A percentile compares a stretch with the other conserved stretches of the same genome.
Evolutionary conservation across 2,113 vertebrate genomes (phyloP).

Genomic region (Aleadryas rufinucha): DNA sequence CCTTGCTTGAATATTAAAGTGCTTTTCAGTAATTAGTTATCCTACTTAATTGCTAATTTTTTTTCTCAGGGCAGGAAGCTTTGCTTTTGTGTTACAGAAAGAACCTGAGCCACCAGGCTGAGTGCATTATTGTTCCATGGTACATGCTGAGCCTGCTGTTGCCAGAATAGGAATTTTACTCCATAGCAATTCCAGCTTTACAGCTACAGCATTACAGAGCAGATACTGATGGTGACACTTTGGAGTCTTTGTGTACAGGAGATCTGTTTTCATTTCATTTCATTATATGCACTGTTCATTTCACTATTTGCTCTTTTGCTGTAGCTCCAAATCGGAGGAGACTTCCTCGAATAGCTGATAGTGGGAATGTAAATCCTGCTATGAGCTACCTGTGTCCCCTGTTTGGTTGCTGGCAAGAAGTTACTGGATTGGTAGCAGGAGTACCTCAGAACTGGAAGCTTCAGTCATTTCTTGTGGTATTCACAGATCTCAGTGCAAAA

Average conservation of each 20-base stretch:
- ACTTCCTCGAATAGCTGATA: not conserved
- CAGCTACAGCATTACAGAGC: not conserved
- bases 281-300: not conserved
- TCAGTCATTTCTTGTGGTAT: not conserved
- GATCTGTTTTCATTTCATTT: not conserved
- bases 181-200: not conserved
- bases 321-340: not conserved
- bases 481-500: not conserved
- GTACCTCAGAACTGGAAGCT: not conserved
- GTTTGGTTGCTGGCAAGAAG: not conserved
- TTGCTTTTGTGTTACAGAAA: not conserved
- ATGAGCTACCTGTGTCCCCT: not conserved
- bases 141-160: not conserved
- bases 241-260: not conserved
- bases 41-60: not conserved
- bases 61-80: not conserved
- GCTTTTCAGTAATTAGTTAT: not conserved
- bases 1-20: not conserved
- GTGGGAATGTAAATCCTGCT: not conserved
- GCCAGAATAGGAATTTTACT: not conserved
- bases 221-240: not conserved
- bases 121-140: not conserved
- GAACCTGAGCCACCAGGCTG: not conserved
- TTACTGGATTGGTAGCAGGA: not conserved
- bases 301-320: not conserved